These are phyloP conservation scores for Nannoperca obscura DNA, from an alignment of 2,797 vertebrate species.

Conservation along the genomic window DNA sequence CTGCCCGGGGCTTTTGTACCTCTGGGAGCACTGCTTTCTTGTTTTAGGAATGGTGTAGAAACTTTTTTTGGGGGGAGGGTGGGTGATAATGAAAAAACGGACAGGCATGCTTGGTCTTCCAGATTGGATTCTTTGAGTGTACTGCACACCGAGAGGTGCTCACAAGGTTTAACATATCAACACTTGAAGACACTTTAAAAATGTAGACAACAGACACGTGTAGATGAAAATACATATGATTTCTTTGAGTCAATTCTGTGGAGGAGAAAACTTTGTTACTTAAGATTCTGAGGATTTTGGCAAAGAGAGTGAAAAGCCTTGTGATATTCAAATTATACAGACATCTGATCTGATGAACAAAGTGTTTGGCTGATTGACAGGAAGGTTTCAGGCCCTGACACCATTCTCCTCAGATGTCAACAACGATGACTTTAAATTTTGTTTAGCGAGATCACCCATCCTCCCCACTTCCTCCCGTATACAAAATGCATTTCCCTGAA, in stretches of 20 bases:
- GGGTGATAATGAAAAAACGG: slow-evolving; percentile 24
- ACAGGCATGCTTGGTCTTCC: slow-evolving; percentile 39
- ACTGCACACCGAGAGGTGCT: slow-evolving; percentile 10
- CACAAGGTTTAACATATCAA: slow-evolving; percentile 22
- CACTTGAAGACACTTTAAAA: slow-evolving; percentile 36
- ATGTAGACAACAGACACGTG: slow-evolving; percentile 22
- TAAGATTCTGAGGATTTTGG: slow-evolving; percentile 39
- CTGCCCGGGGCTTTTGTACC: slow-evolving; percentile 69
- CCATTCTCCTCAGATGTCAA: slow-evolving; percentile 74
- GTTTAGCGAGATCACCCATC: slow-evolving; percentile 50
- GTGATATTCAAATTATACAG: slow-evolving; percentile 72
- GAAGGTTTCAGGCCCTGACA: slow-evolving; percentile 70
- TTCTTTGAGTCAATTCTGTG: slow-evolving; percentile 15
- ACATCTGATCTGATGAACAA: slow-evolving; percentile 63
- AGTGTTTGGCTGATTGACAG: slow-evolving; percentile 71
- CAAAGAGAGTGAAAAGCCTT: slow-evolving; percentile 20
- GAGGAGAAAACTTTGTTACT: slow-evolving; percentile 42
- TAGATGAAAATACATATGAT: slow-evolving; percentile 14
- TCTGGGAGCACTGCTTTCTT: slow-evolving; percentile 69
- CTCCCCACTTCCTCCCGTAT: slow-evolving; percentile 9
- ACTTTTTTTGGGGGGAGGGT: slow-evolving; percentile 28
- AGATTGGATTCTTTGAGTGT: slow-evolving; percentile 24
- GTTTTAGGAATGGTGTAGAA: slow-evolving; percentile 55
- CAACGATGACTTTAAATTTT: slow-evolving; percentile 72
- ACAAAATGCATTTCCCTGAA: slow-evolving; percentile 4